Evolutionary conservation across 1,140 invertebrate genomes (phyloP), one percentile per base, ranked within the genome.

Genomic region (Macrostomum lignano): DNA sequence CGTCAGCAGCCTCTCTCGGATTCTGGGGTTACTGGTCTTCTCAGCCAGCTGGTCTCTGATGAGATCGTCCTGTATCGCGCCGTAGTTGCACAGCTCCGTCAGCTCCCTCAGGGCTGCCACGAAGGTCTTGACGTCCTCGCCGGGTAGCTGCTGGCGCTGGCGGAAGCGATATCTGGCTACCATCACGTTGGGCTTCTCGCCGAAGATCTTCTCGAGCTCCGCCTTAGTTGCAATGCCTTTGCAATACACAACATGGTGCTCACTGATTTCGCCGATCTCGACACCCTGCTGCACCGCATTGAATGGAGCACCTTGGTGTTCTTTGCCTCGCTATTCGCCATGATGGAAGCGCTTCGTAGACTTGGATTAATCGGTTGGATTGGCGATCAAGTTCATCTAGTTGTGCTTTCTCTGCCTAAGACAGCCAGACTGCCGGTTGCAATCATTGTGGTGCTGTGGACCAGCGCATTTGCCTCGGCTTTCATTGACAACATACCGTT

Each of bases 271-370:
- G 25, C 38, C 25, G 73, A 81, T 46, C 51, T 82, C 34, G 76
- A 81, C 46, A 67, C 69, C 2, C 65, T 82, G 23, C 57, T 82
- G 36, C 66, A 69, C 0, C 61, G 73, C 35, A 73, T 84, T 0
- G 77, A 84, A 51, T 81, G 76, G 76, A 71, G 71, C 1, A 82
- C 76, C 1, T 48, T 84, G 1, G 52, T 81, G 9, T 84, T 82
- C 52, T 84, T 84, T 46, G 73, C 73, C 1, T 69, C 73, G 0
- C 52, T 84, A 0, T 84, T 84, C 39, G 69, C 79, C 6, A 58
- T 84, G 0, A 84, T 84, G 75, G 75, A 81, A 57, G 74, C 69
- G 1, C 47, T 75, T 10, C 63, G 68, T 0, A 60, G 64, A 44
- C 44, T 76, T 14, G 69, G 70, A 4, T 46, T 76, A 0, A 68